A percentile compares a stretch with the other conserved stretches of the same genome.
These are phyloP conservation scores for Zaprionus ghesquierei DNA, from an alignment of 1,140 invertebrate species.

Conservation along the genomic window DNA sequence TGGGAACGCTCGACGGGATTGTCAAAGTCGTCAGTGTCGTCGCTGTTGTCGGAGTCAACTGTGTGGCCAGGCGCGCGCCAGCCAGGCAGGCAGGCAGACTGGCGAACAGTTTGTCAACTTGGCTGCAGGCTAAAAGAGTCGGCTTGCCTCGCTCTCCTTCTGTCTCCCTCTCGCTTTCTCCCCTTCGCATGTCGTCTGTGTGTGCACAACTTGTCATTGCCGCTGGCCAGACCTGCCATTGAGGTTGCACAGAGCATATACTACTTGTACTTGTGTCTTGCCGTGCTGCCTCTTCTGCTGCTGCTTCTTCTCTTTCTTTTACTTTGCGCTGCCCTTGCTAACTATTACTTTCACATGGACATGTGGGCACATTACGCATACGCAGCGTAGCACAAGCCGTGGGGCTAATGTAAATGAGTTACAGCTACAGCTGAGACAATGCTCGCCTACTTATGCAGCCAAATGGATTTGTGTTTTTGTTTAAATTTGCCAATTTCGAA, in stretches of 20 bases:
- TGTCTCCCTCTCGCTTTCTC: neutral
- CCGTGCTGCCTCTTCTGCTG: neutral
- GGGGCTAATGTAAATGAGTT: conserved; percentile 44
- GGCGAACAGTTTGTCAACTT: conserved; percentile 34
- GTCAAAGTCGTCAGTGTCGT: conserved; percentile 69
- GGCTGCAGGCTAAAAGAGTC: conserved; percentile 30
- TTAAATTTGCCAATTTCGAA: conserved; percentile 57
- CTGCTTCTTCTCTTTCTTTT: neutral
- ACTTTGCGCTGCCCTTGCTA: conserved; percentile 37
- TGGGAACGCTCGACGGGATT: conserved; percentile 26
- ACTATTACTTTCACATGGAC: conserved; percentile 76
- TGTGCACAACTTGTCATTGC: conserved; percentile 41
- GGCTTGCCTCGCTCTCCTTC: neutral
- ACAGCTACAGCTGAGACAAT: too few relatives aligned
- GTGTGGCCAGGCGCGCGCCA: conserved; percentile 13
- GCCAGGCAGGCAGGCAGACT: conserved; percentile 3
- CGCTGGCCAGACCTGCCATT: conserved; percentile 49
- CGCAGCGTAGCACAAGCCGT: conserved; percentile 50
- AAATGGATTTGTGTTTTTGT: conserved; percentile 75
- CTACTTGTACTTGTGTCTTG: too few relatives aligned
- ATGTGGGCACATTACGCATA: conserved; percentile 73
- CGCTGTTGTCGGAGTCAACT: conserved; percentile 6
- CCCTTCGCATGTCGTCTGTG: neutral
- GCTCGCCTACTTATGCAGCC: conserved; percentile 52
- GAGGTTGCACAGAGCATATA: conserved; percentile 65